Evolutionary conservation across 2,797 vertebrate genomes (phyloP), one percentile per base, ranked within the genome.

Genomic region (Danio aesculapii): DNA sequence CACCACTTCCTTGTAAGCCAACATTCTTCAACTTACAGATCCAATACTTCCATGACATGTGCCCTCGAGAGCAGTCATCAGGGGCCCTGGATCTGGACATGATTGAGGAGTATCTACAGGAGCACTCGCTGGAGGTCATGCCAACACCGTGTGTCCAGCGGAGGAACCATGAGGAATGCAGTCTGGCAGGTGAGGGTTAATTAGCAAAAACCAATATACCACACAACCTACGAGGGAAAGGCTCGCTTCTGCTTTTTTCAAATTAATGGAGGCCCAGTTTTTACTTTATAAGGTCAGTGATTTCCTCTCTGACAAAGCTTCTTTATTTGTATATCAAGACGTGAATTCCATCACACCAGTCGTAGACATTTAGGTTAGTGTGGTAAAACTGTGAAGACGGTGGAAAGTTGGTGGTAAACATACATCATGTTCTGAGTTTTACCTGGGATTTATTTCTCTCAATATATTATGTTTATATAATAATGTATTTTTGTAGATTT

Each of bases 91-190:
- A 95, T 83, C 89, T 95, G 80, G 94, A 95, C 74, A 92, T 95
- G 71, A 95, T 95, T 0, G 94, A 95, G 84, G 94, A 95, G 82
- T 95, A 95, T 83, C 89, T 95, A 52, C 92, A 95, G 88, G 94
- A 95, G 84, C 94, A 95, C 66, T 93, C 92, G 0, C 86, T 89
- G 79, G 94, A 94, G 30, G 90, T 94, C 61, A 90, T 92, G 83
- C 89, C 85, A 14, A 0, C 66, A 86, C 12, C 89, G 75, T 8
- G 88, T 84, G 58, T 88, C 77, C 14, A 80, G 72, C 75, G 46
- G 78, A 13, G 13, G 75, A 76, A 76, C 77, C 17, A 82, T 21
- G 80, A 80, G 30, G 85, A 81, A 41, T 53, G 58, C 11, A 50
- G 84, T 6, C 80, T 77, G 16, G 58, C 83, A 67, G 85, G 85